These are phyloP conservation scores for Calyptomena viridis DNA, from an alignment of 2,113 vertebrate genomes.

Conservation along the genomic window DNA sequence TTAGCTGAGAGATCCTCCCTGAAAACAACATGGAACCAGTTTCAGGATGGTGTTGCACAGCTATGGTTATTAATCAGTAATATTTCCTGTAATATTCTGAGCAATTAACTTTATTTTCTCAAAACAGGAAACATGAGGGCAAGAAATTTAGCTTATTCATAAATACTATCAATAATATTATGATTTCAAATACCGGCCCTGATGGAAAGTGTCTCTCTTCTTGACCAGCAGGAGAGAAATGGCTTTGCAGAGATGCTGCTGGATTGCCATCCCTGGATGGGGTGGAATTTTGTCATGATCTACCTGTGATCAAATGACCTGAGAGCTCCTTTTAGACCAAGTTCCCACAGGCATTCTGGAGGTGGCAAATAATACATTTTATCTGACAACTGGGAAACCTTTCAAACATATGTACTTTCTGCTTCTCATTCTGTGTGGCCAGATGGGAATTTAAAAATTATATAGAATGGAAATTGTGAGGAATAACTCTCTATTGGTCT, in stretches of 20 bases:
- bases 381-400: background rate
- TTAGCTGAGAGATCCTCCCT: background rate
- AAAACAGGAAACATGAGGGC: background rate
- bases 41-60: background rate
- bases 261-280: background rate
- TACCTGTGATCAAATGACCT: background rate
- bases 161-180: background rate
- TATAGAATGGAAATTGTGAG: background rate
- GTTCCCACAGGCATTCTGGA: background rate
- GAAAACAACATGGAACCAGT: background rate
- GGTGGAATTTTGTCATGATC: background rate
- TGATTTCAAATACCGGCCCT: background rate
- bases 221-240: background rate
- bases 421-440: rapidly evolving
- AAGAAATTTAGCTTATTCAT: background rate
- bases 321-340: background rate
- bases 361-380: background rate
- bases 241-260: background rate
- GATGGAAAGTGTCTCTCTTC: background rate
- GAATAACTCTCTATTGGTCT: background rate
- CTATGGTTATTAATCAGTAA: background rate
- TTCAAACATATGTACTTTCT: background rate
- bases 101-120: background rate
- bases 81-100: background rate
- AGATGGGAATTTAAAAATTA: background rate